Conservation (phyloP, 2,113 vertebrate genomes). For the Kobus ellipsiprymnus region DNA sequence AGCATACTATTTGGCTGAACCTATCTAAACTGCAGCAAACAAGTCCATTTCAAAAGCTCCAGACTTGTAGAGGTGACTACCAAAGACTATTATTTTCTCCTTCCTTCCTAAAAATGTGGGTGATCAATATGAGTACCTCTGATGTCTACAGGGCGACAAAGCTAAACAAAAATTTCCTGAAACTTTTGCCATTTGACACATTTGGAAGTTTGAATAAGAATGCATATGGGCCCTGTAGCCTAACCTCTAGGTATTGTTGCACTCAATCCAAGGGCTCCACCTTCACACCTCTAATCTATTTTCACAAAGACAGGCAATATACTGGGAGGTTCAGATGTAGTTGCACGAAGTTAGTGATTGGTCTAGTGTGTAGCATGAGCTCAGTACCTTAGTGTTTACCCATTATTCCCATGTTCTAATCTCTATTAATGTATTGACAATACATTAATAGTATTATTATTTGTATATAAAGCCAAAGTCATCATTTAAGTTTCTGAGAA, state of each 20-base stretch:
- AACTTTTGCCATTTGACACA: not conserved
- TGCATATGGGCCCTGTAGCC: not conserved
- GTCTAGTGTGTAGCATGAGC: not conserved
- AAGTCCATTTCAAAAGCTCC: not conserved
- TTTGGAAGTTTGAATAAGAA: not conserved
- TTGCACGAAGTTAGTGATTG: not conserved
- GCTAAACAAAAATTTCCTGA: not conserved
- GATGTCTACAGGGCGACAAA: not conserved
- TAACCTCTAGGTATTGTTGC: not conserved
- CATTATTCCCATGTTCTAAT: not conserved
- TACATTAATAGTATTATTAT: not conserved
- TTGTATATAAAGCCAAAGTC: constrained; percentile 2
- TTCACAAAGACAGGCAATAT: not conserved
- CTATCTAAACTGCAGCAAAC: not conserved
- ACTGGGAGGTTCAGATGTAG: not conserved
- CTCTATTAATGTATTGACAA: not conserved
- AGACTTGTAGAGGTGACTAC: not conserved
- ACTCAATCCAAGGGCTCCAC: not conserved
- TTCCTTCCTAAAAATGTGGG: not conserved
- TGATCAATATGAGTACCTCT: not conserved
- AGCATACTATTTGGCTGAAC: not conserved
- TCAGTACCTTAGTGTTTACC: not conserved
- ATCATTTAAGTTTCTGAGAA: not conserved
- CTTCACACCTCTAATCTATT: not conserved
- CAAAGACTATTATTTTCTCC: not conserved